These are phyloP conservation scores for Corythornis vintsioides DNA, from an alignment of 2,113 vertebrate species.

Conservation along the genomic window DNA sequence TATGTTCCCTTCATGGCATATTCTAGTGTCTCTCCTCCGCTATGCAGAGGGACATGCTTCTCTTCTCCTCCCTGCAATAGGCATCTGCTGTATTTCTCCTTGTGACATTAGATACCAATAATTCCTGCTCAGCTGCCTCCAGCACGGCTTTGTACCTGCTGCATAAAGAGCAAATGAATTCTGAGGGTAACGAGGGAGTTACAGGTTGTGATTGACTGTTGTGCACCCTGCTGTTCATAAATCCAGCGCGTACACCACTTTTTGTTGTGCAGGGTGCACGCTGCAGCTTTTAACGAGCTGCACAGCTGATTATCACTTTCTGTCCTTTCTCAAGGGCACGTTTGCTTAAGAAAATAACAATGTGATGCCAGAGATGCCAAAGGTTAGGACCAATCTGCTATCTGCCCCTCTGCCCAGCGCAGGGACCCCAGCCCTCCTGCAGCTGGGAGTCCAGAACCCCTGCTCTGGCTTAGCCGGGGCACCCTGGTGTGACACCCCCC, in stretches of 20 bases:
- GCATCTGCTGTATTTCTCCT: neutral
- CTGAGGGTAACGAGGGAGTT: neutral
- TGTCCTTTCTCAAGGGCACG: neutral
- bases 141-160: neutral
- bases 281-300: neutral
- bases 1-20: neutral
- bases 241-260: neutral
- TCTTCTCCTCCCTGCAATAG: neutral
- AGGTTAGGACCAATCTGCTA: neutral
- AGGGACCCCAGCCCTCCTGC: neutral
- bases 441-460: neutral
- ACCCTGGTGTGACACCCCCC: neutral
- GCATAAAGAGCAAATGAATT: neutral
- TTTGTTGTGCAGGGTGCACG: neutral
- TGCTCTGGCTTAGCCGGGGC: neutral
- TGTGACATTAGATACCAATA: neutral
- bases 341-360: neutral
- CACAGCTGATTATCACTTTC: neutral
- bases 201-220: neutral
- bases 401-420: neutral
- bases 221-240: neutral
- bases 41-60: neutral
- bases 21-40: neutral
- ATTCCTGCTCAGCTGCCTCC: neutral
- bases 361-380: neutral